phyloP scores from a whole-genome alignment of 1,140 invertebrate genomes.

The Drosophila parvula region DNA sequence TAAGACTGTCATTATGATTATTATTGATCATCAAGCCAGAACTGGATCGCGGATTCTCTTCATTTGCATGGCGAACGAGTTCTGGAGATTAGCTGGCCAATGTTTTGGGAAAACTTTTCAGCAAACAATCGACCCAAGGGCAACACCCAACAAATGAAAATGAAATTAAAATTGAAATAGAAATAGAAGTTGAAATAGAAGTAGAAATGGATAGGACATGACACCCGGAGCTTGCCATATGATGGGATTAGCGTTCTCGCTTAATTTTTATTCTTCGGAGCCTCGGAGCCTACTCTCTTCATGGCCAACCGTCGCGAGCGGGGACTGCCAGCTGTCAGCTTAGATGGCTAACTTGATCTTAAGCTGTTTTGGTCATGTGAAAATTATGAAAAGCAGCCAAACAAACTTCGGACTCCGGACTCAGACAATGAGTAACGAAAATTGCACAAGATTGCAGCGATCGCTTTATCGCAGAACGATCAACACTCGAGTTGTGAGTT shows the following conservation, averaged over 20 bases:
- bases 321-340: conserved; percentile 77
- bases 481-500: conserved; percentile 61
- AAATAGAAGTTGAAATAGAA: conserved; percentile 68
- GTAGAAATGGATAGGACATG: conserved; percentile 51
- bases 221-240: conserved; percentile 52
- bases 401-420: conserved; percentile 43
- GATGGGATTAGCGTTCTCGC: conserved; percentile 68
- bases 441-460: conserved; percentile 69
- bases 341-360: conserved; percentile 81
- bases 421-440: conserved; percentile 44
- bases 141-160: conserved; percentile 58
- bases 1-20: conserved; percentile 81
- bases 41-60: conserved; percentile 52
- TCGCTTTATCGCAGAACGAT: conserved; percentile 63
- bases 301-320: conserved; percentile 62
- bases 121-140: conserved; percentile 56
- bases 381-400: conserved; percentile 74
- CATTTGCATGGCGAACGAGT: conserved; percentile 74
- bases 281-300: conserved; percentile 12
- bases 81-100: conserved; percentile 68
- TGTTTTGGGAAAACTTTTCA: conserved; percentile 79
- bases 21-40: conserved; percentile 73
- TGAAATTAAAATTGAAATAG: conserved; percentile 65
- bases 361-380: conserved; percentile 82
- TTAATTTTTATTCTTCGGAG: conserved; percentile 23